Percentiles rank a stretch among this genome's conserved stretches.
phyloP scores from a whole-genome alignment of 2,797 vertebrate species.

The Petrocephalus sullivani region DNA sequence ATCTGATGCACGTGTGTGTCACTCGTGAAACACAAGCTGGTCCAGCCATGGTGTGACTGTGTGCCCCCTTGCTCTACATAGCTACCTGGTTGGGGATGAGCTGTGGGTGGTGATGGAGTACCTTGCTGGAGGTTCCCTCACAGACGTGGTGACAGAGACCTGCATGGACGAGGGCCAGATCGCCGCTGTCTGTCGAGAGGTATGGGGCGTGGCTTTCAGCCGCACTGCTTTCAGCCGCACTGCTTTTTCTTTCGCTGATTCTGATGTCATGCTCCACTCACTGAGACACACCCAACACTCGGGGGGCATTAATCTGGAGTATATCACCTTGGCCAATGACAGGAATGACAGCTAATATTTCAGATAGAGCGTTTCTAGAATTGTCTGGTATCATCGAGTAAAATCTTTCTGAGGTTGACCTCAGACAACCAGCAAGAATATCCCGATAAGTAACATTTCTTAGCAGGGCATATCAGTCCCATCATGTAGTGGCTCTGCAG shows the following conservation, averaged over 20 bases:
- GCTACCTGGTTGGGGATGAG: constrained; percentile 94
- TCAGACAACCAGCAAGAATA: background rate
- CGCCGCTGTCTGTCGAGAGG: constrained; percentile 96
- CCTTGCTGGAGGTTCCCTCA: constrained; percentile 91
- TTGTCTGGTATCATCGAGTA: background rate
- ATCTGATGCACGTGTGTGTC: background rate
- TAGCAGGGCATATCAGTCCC: background rate
- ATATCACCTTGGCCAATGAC: background rate
- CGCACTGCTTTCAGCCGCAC: too few relatives aligned
- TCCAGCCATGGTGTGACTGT: background rate
- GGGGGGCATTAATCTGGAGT: background rate
- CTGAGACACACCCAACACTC: background rate
- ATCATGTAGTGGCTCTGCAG: background rate
- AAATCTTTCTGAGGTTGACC: background rate
- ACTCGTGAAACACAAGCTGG: background rate
- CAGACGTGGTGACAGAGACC: constrained; percentile 95
- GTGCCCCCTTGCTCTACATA: constrained; percentile 36
- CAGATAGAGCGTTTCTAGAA: background rate
- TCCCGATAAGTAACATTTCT: background rate
- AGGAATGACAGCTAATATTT: background rate
- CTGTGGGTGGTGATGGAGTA: constrained; percentile 99
- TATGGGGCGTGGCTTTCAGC: constrained; percentile 42
- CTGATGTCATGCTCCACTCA: background rate
- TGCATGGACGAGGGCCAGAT: constrained; percentile 99
- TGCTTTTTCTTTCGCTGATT: background rate